A percentile compares a stretch with the other conserved stretches of the same genome.
These are phyloP conservation scores for Scolanthus callimorphus DNA, from an alignment of 92 coral and sea anemone species.

Conservation along the genomic window DNA sequence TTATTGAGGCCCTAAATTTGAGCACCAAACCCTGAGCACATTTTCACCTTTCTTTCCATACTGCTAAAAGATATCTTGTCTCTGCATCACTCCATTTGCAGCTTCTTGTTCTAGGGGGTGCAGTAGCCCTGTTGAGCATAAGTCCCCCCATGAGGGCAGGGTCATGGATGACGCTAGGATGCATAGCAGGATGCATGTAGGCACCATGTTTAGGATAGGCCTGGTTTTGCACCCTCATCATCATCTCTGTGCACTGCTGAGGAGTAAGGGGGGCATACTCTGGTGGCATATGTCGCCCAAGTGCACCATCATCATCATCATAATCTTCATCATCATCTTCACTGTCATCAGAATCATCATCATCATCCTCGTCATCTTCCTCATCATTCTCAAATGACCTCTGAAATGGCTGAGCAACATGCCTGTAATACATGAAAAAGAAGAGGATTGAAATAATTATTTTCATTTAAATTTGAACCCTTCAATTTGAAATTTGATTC, in stretches of 20 bases:
- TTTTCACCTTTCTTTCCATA: conserved; percentile 21
- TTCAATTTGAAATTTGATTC: too few species aligned
- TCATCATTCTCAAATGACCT: conserved; percentile 2
- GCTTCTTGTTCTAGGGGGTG: conserved; percentile 1
- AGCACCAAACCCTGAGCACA: too few species aligned
- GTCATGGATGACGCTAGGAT: background rate
- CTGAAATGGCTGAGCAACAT: background rate
- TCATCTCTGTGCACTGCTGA: conserved; percentile 7
- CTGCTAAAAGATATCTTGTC: conserved; percentile 29
- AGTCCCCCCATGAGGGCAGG: background rate
- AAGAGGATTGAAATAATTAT: too few species aligned
- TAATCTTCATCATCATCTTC: background rate
- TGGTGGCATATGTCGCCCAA: background rate
- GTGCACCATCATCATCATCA: background rate
- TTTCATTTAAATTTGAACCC: too few species aligned
- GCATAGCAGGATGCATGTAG: background rate
- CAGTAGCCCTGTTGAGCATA: background rate
- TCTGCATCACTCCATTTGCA: conserved; percentile 42
- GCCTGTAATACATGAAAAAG: too few species aligned
- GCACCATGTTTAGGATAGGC: background rate
- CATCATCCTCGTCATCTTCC: background rate
- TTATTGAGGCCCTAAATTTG: too few species aligned
- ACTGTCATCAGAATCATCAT: conserved; percentile 1
- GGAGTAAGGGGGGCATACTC: conserved; percentile 3
- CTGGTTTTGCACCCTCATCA: conserved; percentile 1